Conservation (phyloP, 1,140 invertebrate genomes). For the Tachypleus tridentatus region DNA sequence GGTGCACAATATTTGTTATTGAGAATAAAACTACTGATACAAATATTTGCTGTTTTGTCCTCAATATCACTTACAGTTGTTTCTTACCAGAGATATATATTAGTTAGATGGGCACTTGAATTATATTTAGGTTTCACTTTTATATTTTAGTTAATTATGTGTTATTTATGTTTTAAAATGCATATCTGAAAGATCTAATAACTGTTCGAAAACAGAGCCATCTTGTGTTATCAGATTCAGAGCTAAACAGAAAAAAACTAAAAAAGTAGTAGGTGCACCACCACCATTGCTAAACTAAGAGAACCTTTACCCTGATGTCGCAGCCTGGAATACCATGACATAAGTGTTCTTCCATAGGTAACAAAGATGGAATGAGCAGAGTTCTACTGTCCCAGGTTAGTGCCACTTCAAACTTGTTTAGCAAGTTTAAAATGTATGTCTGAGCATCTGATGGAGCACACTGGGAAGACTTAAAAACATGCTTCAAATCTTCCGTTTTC, state of each 20-base stretch:
- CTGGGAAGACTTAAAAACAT: conserved; percentile 69
- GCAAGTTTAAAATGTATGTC: conserved; percentile 71
- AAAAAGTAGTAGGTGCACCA: conserved; percentile 1
- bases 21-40: too few species aligned
- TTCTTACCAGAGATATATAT: too few species aligned
- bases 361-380: conserved; percentile 77
- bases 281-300: conserved; percentile 5
- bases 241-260: conserved; percentile 6
- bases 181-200: too few species aligned
- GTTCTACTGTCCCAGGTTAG: conserved; percentile 90
- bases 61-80: too few species aligned
- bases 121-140: too few species aligned
- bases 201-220: too few species aligned
- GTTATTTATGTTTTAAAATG: too few species aligned
- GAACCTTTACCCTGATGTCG: conserved; percentile 31
- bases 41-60: too few species aligned
- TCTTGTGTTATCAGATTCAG: background rate
- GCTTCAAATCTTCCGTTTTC: conserved; percentile 83
- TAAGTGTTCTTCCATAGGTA: conserved; percentile 67
- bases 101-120: too few species aligned
- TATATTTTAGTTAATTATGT: too few species aligned
- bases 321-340: conserved; percentile 37
- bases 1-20: too few species aligned
- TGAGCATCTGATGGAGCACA: conserved; percentile 44
- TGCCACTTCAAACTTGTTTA: conserved; percentile 97